Evolutionary conservation across 2,888 invertebrate species (phyloP), one percentile per base, ranked within the genome.

Genomic region (Limnephilus marmoratus): DNA sequence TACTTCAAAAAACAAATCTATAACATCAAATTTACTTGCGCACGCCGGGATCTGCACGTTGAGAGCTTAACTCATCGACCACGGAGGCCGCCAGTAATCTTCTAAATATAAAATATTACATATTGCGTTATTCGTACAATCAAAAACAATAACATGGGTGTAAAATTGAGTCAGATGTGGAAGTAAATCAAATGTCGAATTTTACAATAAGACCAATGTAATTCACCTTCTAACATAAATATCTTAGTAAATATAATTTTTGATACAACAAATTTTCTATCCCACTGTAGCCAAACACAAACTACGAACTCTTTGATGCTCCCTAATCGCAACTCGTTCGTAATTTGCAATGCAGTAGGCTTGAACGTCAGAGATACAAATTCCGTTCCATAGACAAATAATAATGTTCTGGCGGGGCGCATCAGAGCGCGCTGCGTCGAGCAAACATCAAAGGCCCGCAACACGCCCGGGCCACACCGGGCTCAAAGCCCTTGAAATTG

Each of bases 401-500:
- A n/a, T n/a, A 68, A n/a, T n/a, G 68, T 68, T 68, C 68, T 24
- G 9, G n/a, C 2, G 9, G n/a, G 68, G 68, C 24, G 87, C 87
- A 87, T 31, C 87, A 87, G 31, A 87, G 34, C 53, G 31, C 29
- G 53, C 53, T 34, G 87, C 87, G 15, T 15, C 15, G n/a, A 49
- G 29, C 87, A 87, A 34, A 68, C 87, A 68, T 87, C 87, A 87
- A 87, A 87, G 87, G 87, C 15, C 34, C 15, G 49, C 68, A 31
- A 31, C 31, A 53, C 29, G 53, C 18, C 18, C 31, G n/a, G 68
- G 87, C 87, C 53, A 29, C 29, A 18, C n/a, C 87, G 53, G 53
- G 53, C 68, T 87, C 68, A 87, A 87, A 87, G 87, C 68, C 18
- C 15, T 18, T 24, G 53, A 87, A 87, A 87, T 68, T 87, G 87